Evolutionary conservation across 2,113 vertebrate species (phyloP).

Genomic region (Elanus axillaris): DNA sequence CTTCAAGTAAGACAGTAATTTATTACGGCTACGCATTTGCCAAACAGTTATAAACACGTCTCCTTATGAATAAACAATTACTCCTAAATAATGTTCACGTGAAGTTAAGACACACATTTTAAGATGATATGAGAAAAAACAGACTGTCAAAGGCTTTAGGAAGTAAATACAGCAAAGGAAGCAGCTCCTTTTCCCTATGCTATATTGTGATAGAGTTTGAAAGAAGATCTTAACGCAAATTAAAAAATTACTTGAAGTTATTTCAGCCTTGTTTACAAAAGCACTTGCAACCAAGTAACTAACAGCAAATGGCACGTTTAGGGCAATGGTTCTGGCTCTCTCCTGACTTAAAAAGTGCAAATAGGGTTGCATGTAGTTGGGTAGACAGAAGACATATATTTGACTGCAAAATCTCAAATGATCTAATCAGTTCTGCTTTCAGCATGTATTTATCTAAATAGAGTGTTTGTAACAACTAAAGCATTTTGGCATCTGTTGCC

Average conservation of each 20-base stretch:
- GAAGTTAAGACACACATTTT: neutral
- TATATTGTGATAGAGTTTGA: neutral
- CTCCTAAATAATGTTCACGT: neutral
- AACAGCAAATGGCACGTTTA: neutral
- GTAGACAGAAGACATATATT: neutral
- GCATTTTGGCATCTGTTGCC: neutral
- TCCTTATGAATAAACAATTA: neutral
- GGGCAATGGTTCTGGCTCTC: neutral
- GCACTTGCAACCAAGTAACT: neutral
- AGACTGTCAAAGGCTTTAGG: neutral
- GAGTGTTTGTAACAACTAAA: neutral
- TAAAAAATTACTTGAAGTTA: neutral
- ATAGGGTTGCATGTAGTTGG: neutral
- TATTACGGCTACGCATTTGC: neutral
- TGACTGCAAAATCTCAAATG: neutral
- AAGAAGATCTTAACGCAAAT: neutral
- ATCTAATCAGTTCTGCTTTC: neutral
- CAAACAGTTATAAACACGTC: neutral
- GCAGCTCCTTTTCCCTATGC: neutral
- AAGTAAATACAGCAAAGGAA: neutral
- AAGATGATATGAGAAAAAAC: neutral
- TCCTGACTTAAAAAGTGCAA: neutral
- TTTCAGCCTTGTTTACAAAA: neutral
- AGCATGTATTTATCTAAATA: neutral
- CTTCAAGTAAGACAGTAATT: neutral